A percentile compares a stretch with the other conserved stretches of the same genome.
Conservation (phyloP, 2,797 vertebrate genomes). For the Gambusia yucatana region DNA sequence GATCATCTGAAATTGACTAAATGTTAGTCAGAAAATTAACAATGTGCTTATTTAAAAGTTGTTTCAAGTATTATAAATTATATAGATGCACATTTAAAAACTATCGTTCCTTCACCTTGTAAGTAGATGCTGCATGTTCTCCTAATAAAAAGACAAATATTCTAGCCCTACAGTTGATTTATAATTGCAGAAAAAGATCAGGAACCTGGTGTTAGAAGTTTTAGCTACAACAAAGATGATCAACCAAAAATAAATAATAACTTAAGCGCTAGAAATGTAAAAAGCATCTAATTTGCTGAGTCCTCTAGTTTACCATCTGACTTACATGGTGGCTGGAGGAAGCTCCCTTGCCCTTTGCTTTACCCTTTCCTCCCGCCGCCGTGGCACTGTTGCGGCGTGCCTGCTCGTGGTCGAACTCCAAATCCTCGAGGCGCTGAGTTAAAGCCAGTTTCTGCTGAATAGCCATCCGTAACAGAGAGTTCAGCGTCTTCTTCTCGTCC, state of each 20-base stretch:
- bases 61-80: neutral
- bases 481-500: constrained; percentile 98
- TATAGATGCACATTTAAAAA: neutral
- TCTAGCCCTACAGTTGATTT: neutral
- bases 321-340: constrained; percentile 90
- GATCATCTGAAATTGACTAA: neutral
- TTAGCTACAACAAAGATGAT: neutral
- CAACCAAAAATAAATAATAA: neutral
- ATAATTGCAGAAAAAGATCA: neutral
- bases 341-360: constrained; percentile 79
- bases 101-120: neutral
- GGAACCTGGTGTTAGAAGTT: neutral
- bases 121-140: neutral
- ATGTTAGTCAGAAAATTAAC: neutral
- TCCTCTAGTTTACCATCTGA: constrained; percentile 78
- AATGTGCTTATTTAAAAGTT: neutral
- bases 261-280: neutral
- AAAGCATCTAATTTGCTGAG: constrained; percentile 39
- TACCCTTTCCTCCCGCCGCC: constrained; percentile 74
- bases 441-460: constrained; percentile 99
- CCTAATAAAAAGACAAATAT: neutral
- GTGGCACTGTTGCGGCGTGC: constrained; percentile 79
- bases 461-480: constrained; percentile 97
- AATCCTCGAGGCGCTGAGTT: constrained; percentile 95
- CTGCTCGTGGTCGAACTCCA: constrained; percentile 97